Conservation (phyloP, 2,888 invertebrate genomes). For the Gymnosoma rotundatum region DNA sequence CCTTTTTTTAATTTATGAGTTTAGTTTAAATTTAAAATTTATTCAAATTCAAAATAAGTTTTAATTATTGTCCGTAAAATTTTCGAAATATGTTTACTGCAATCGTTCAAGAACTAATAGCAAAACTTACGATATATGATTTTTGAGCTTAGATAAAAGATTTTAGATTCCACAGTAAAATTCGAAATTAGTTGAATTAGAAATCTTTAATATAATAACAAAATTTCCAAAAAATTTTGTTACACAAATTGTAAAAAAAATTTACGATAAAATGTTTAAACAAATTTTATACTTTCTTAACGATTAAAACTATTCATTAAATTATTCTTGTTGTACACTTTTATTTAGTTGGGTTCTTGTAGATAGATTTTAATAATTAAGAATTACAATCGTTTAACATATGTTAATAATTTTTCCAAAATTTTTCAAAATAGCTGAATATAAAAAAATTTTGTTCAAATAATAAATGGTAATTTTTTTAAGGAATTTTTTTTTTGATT, state of each 20-base stretch:
- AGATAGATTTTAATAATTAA: no score
- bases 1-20: no score
- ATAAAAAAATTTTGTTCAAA: no score
- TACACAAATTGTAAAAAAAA: not conserved
- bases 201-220: not conserved
- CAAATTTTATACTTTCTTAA: not conserved
- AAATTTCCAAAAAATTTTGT: not conserved
- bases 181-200: slow-evolving; percentile 5
- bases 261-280: slow-evolving; percentile 9
- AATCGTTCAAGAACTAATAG: not conserved
- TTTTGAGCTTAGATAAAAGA: no score
- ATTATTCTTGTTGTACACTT: no score
- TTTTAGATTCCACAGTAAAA: not conserved
- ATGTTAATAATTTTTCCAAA: no score
- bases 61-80: not conserved
- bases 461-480: no score
- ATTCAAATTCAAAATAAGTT: slow-evolving; percentile 6
- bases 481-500: not conserved
- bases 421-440: no score
- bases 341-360: no score
- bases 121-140: slow-evolving; percentile 1
- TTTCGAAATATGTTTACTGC: not conserved
- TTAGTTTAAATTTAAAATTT: no score
- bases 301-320: no score
- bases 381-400: no score